These are phyloP conservation scores for Monoplex corrugatus DNA, from an alignment of 2,888 invertebrate genomes.

Conservation along the genomic window DNA sequence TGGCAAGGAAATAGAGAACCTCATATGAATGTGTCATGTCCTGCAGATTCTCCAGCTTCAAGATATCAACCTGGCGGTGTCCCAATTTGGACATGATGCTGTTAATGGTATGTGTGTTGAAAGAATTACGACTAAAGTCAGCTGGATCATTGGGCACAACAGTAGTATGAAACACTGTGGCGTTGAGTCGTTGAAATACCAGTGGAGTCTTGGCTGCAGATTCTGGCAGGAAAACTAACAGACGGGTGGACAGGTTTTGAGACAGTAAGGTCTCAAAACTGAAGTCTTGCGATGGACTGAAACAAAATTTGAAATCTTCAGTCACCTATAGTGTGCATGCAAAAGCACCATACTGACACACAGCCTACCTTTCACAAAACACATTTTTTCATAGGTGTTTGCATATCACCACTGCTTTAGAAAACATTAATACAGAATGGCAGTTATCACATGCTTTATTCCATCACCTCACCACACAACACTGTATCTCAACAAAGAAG, in stretches of 20 bases:
- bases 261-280: conserved; percentile 71
- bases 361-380: no score
- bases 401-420: no score
- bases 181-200: conserved; percentile 60
- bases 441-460: not conserved
- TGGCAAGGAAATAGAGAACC: conserved; percentile 72
- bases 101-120: conserved; percentile 76
- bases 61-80: conserved; percentile 70
- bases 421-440: not conserved
- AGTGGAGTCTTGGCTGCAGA: conserved; percentile 53
- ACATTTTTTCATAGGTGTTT: not conserved
- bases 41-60: conserved; percentile 69
- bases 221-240: conserved; percentile 67
- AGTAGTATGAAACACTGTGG: conserved; percentile 63
- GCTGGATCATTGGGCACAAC: conserved; percentile 78
- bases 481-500: no score
- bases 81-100: conserved; percentile 65
- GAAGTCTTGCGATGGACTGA: conserved; percentile 70
- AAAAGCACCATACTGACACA: no score
- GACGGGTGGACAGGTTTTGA: conserved; percentile 70
- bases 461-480: no score
- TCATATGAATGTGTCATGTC: conserved; percentile 71
- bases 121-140: conserved; percentile 77
- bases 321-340: not conserved
- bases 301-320: conserved; percentile 47